Evolutionary conservation across 2,888 invertebrate genomes (phyloP).

Genomic region (Cynaeus angustus): DNA sequence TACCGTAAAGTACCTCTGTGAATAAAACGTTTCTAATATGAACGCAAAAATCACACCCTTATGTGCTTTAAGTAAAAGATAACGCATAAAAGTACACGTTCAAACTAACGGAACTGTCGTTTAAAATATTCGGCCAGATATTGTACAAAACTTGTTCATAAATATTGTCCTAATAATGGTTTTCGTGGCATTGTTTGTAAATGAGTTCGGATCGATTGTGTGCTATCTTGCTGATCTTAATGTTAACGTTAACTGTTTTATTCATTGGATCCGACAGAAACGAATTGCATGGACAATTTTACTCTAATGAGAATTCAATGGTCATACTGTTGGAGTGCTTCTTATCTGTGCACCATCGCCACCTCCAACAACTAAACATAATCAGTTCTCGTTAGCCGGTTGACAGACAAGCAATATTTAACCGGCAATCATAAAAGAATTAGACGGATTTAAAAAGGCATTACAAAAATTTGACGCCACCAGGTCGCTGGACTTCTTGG

Average conservation of each 20-base stretch:
- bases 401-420: slow-evolving; percentile 38
- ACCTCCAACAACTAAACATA: slow-evolving; percentile 9
- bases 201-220: slow-evolving; percentile 40
- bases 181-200: slow-evolving; percentile 47
- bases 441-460: slow-evolving; percentile 17
- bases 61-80: slow-evolving; percentile 33
- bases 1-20: slow-evolving; percentile 32
- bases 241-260: slow-evolving; percentile 44
- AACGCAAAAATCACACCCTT: slow-evolving; percentile 35
- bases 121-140: slow-evolving; percentile 42
- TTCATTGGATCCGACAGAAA: slow-evolving; percentile 41
- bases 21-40: slow-evolving; percentile 27
- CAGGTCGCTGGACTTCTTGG: slow-evolving; percentile 1
- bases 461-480: slow-evolving; percentile 27
- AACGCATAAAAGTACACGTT: neutral
- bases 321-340: slow-evolving; percentile 20
- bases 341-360: slow-evolving; percentile 36
- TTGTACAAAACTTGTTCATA: slow-evolving; percentile 28
- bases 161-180: slow-evolving; percentile 44
- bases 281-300: slow-evolving; percentile 40
- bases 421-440: slow-evolving; percentile 20
- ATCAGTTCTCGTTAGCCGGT: slow-evolving; percentile 33
- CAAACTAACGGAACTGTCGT: slow-evolving; percentile 23
- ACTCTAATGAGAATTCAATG: slow-evolving; percentile 41
- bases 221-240: slow-evolving; percentile 38